A percentile compares a stretch with the other conserved stretches of the same genome.
These are phyloP conservation scores for Zoanthus sansibaricus DNA, from an alignment of 92 coral and sea anemone species.

Conservation along the genomic window DNA sequence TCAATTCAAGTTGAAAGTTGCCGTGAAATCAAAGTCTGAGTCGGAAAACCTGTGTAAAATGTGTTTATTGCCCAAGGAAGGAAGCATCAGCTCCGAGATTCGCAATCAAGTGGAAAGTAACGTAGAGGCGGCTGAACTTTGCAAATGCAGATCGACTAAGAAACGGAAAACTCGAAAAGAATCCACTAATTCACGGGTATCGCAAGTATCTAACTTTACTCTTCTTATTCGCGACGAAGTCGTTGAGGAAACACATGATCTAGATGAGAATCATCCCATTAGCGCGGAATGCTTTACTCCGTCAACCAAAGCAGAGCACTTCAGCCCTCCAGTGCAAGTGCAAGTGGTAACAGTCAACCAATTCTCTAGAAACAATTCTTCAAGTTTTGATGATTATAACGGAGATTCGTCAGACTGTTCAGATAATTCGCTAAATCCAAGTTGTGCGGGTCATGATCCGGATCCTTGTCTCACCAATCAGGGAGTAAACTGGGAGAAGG, in stretches of 20 bases:
- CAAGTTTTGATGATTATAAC: background rate
- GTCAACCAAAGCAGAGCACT: constrained; percentile 32
- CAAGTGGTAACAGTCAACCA: background rate
- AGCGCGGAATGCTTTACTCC: constrained; percentile 73
- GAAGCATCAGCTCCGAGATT: background rate
- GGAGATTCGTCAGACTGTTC: constrained; percentile 26
- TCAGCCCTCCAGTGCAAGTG: constrained; percentile 56
- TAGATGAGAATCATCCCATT: constrained; percentile 48
- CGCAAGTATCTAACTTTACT: constrained; percentile 38
- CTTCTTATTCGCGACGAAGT: constrained; percentile 67
- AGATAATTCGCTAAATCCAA: background rate
- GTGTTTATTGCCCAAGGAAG: constrained; percentile 63
- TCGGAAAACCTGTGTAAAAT: background rate
- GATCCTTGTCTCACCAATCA: background rate
- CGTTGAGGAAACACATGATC: constrained; percentile 47
- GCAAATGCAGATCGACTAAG: background rate
- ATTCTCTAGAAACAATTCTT: background rate
- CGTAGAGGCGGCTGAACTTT: background rate
- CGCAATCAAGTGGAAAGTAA: background rate
- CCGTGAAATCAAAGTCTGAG: background rate
- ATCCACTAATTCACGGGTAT: background rate
- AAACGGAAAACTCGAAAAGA: background rate
- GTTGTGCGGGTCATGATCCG: background rate
- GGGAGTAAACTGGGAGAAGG: background rate
- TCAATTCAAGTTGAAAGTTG: background rate